Conservation (phyloP, 2,888 invertebrate genomes). For the Nemapogon koenigi region DNA sequence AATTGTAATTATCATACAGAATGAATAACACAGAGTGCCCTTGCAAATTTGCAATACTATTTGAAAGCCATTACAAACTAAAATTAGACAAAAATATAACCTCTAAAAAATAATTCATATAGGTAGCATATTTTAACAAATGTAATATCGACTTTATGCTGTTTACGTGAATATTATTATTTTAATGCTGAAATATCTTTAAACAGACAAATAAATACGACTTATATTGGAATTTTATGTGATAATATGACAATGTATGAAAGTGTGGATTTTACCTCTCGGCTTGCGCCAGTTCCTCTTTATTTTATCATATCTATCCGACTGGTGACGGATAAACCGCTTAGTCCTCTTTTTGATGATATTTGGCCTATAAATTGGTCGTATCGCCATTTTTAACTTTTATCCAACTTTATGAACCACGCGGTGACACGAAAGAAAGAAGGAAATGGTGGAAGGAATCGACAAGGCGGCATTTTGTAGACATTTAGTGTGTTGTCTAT, state of each 20-base stretch:
- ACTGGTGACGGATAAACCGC: constrained; percentile 98
- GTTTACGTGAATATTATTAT: too few relatives aligned
- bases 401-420: constrained; percentile 52
- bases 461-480: constrained; percentile 40
- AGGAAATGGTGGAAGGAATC: constrained; percentile 57
- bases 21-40: constrained; percentile 60
- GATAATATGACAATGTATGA: too few relatives aligned
- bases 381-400: constrained; percentile 80
- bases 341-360: constrained; percentile 98
- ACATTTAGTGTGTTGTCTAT: too few relatives aligned
- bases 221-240: too few relatives aligned
- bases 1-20: constrained; percentile 53
- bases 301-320: constrained; percentile 95
- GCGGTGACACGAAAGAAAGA: constrained; percentile 66
- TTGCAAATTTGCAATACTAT: constrained; percentile 28
- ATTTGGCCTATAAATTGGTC: constrained; percentile 86
- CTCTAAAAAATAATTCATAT: background rate
- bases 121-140: background rate
- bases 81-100: too few relatives aligned
- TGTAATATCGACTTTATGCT: background rate
- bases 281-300: constrained; percentile 99
- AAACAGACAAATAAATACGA: background rate
- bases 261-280: constrained; percentile 69
- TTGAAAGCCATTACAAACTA: too few relatives aligned
- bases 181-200: background rate